Conservation (phyloP, 2,113 vertebrate species). For the Zosterops japonicus region DNA sequence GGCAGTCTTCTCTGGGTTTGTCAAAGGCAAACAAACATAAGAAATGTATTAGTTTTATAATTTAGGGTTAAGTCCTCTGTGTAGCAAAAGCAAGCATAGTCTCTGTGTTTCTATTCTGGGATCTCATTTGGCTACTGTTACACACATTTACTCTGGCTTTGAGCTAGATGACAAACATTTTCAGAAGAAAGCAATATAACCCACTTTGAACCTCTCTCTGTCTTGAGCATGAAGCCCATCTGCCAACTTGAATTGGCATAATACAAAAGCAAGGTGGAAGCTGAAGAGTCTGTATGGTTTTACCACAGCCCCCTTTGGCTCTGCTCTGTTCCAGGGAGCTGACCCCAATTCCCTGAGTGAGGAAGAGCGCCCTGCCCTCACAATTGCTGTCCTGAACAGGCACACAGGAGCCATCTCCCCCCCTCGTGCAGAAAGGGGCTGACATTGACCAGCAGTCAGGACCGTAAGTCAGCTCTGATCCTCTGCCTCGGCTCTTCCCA, state of each 20-base stretch:
- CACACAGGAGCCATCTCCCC: conserved; percentile 72
- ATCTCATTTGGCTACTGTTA: background rate
- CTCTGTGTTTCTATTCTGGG: background rate
- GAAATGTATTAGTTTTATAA: background rate
- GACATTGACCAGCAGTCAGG: conserved; percentile 80
- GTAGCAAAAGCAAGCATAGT: background rate
- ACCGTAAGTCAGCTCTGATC: conserved; percentile 66
- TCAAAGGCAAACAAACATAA: background rate
- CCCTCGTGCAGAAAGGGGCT: conserved; percentile 81
- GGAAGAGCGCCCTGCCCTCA: conserved; percentile 68
- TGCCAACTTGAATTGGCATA: background rate
- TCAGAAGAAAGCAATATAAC: background rate
- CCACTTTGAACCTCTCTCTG: background rate
- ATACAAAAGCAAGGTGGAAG: background rate
- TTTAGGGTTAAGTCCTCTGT: background rate
- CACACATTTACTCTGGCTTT: background rate
- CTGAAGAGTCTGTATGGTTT: background rate
- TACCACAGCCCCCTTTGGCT: background rate
- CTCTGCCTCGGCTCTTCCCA: background rate
- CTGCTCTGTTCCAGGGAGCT: conserved; percentile 75
- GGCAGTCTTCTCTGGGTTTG: background rate
- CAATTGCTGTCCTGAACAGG: conserved; percentile 73
- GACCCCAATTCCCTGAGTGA: conserved; percentile 76
- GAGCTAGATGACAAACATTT: background rate
- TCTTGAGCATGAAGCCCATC: background rate